These are phyloP conservation scores for Nesidiocoris tenuis DNA, from an alignment of 2,888 invertebrate species.

Conservation along the genomic window DNA sequence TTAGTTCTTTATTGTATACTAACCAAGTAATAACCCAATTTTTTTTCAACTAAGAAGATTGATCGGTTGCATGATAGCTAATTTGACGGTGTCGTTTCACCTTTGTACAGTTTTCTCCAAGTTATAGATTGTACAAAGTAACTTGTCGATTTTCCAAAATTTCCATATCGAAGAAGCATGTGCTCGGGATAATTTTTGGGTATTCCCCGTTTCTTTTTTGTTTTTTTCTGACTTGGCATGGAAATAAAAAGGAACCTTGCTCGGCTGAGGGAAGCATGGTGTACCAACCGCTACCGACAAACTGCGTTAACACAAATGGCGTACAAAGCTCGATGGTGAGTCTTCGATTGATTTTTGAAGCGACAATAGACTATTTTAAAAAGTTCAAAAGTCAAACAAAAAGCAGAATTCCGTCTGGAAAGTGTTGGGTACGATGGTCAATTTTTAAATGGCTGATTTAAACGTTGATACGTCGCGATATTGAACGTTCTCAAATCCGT, in stretches of 20 bases:
- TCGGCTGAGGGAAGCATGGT: constrained; percentile 50
- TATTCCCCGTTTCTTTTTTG: constrained; percentile 39
- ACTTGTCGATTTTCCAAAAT: not conserved
- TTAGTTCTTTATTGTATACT: no score
- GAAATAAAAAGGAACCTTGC: constrained; percentile 49
- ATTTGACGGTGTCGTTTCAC: not conserved
- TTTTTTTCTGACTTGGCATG: constrained; percentile 44
- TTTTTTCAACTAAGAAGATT: not conserved
- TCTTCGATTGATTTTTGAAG: no score
- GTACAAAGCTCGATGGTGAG: constrained; percentile 44
- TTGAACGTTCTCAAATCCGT: no score
- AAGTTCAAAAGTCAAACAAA: no score
- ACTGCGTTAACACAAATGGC: constrained; percentile 46
- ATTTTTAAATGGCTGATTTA: no score
- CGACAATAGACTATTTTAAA: no score
- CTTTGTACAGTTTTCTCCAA: not conserved
- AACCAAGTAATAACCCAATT: no score
- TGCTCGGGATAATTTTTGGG: constrained; percentile 24
- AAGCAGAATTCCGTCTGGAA: no score
- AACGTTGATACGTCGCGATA: no score
- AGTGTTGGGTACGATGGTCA: no score
- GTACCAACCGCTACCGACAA: constrained; percentile 52
- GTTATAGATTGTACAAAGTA: not conserved
- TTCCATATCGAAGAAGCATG: not conserved
- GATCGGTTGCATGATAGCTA: not conserved